Percentiles rank a stretch among this genome's conserved stretches.
Evolutionary conservation across 2,888 invertebrate species (phyloP).

Genomic region (Sesamia inferens): DNA sequence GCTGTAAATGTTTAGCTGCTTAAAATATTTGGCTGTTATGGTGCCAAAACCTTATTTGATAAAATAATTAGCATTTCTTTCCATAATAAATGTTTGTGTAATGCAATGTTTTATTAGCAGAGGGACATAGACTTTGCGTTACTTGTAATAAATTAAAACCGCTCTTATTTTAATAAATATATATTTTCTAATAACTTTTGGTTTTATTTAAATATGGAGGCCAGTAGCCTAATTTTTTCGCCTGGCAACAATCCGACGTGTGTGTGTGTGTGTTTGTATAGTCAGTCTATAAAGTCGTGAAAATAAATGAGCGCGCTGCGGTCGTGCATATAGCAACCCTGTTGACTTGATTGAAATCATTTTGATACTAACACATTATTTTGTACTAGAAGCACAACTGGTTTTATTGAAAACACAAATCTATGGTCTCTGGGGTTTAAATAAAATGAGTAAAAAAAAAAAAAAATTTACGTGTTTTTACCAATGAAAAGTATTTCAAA

Average conservation of each 20-base stretch:
- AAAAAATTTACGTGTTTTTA: too few relatives aligned
- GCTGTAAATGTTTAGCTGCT: conserved; percentile 45
- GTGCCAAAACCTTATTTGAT: conserved; percentile 57
- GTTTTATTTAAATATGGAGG: conserved; percentile 30
- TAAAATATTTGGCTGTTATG: conserved; percentile 41
- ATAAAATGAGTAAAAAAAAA: too few relatives aligned
- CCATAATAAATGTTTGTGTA: conserved; percentile 22
- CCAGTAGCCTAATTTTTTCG: not conserved
- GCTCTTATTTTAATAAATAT: conserved; percentile 42
- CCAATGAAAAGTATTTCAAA: too few relatives aligned
- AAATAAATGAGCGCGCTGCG: too few relatives aligned
- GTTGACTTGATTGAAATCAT: too few relatives aligned
- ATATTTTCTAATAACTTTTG: conserved; percentile 33
- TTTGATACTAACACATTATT: too few relatives aligned
- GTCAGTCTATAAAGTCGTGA: too few relatives aligned
- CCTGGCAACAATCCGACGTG: not conserved
- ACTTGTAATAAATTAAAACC: conserved; percentile 29
- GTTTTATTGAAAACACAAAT: too few relatives aligned
- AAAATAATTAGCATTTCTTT: conserved; percentile 31
- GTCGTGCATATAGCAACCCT: too few relatives aligned
- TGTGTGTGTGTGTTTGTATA: too few relatives aligned
- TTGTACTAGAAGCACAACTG: too few relatives aligned
- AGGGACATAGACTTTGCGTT: conserved; percentile 14
- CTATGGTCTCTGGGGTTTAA: too few relatives aligned
- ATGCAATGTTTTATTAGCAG: conserved; percentile 34